These are phyloP conservation scores for Amblyjoppa fuscipennis DNA, from an alignment of 2,888 invertebrate genomes.

Conservation along the genomic window DNA sequence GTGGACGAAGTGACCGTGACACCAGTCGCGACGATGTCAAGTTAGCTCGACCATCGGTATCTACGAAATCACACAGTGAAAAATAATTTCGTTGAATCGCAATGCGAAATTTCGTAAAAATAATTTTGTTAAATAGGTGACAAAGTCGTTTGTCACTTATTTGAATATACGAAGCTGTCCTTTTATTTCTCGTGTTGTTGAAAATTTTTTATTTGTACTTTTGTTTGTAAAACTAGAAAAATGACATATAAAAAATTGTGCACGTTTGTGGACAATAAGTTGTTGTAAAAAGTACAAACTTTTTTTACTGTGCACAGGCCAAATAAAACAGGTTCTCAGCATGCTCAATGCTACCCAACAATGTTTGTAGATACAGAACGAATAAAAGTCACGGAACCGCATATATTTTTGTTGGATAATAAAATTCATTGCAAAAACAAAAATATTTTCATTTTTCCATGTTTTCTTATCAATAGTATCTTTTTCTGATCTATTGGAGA, in stretches of 20 bases:
- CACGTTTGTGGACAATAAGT: too few relatives aligned
- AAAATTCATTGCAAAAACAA: background rate
- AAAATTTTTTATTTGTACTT: too few relatives aligned
- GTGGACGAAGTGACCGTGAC: slow-evolving; percentile 71
- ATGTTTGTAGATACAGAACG: background rate
- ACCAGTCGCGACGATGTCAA: background rate
- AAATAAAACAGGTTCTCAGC: background rate
- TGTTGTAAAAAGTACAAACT: too few relatives aligned
- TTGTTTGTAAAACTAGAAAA: too few relatives aligned
- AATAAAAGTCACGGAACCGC: background rate
- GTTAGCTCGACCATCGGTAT: background rate
- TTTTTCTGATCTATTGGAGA: background rate
- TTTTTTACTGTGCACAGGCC: too few relatives aligned
- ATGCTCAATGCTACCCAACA: background rate
- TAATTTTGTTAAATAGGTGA: too few relatives aligned
- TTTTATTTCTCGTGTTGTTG: too few relatives aligned
- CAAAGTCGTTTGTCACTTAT: too few relatives aligned
- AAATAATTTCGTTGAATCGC: too few relatives aligned
- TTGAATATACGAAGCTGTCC: too few relatives aligned
- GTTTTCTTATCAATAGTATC: background rate
- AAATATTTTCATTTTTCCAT: background rate
- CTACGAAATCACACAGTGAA: background rate
- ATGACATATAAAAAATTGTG: too few relatives aligned
- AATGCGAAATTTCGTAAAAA: too few relatives aligned
- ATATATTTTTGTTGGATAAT: background rate